Evolutionary conservation across 1,140 invertebrate species (phyloP).

Genomic region (Tetraneura akinire): DNA sequence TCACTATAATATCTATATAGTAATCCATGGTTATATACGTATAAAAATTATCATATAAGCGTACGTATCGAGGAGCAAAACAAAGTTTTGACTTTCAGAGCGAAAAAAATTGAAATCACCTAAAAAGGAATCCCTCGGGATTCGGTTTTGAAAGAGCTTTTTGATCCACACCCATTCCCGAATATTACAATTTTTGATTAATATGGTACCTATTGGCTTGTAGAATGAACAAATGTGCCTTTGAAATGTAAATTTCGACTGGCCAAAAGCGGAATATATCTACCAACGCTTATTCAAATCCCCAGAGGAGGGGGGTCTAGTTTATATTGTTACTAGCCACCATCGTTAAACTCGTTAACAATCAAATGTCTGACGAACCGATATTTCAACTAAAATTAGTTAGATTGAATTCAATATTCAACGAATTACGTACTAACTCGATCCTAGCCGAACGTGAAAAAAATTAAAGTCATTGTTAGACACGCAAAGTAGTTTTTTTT

Average conservation of each 20-base stretch:
- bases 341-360: slow-evolving; percentile 40
- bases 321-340: slow-evolving; percentile 39
- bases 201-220: slow-evolving; percentile 25
- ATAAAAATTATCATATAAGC: slow-evolving; percentile 38
- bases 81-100: slow-evolving; percentile 15
- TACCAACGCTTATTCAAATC: background rate
- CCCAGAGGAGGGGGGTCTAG: slow-evolving; percentile 18
- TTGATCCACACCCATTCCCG: background rate
- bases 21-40: background rate
- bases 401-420: no score
- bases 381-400: slow-evolving; percentile 35
- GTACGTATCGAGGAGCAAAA: background rate
- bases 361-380: slow-evolving; percentile 40
- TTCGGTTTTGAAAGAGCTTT: slow-evolving; percentile 30
- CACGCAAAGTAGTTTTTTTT: no score
- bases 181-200: slow-evolving; percentile 52
- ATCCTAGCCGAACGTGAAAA: background rate
- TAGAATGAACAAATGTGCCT: slow-evolving; percentile 33
- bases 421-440: background rate
- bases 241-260: slow-evolving; percentile 47
- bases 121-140: slow-evolving; percentile 25
- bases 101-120: slow-evolving; percentile 45
- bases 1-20: background rate
- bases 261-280: slow-evolving; percentile 31
- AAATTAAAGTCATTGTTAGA: background rate